Evolutionary conservation across 2,888 invertebrate genomes (phyloP).

Genomic region (Aethes cnicana): DNA sequence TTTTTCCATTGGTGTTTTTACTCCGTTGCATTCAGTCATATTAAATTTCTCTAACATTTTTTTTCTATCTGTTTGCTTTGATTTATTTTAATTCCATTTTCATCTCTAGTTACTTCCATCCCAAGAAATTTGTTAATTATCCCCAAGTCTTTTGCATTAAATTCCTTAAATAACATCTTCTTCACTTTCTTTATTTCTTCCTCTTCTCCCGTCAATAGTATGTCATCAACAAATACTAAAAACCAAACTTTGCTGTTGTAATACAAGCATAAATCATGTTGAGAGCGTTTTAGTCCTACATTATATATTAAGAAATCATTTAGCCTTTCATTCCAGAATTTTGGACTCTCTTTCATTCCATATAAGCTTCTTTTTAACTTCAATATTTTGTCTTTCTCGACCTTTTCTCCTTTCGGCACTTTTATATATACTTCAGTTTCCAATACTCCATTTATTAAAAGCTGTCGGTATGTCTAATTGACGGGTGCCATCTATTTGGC

Average conservation of each 20-base stretch:
- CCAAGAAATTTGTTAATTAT: not conserved
- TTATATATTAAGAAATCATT: not conserved
- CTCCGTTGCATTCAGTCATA: not conserved
- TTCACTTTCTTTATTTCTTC: slow-evolving; percentile 1
- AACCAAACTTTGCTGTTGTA: not conserved
- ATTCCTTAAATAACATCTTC: not conserved
- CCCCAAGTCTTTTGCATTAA: not conserved
- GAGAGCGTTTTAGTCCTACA: not conserved
- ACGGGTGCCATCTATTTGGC: too few species aligned
- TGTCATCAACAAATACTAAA: slow-evolving; percentile 1
- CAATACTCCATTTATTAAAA: not conserved
- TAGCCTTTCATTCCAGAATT: not conserved
- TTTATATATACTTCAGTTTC: slow-evolving; percentile 2
- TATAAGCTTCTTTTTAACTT: too few species aligned
- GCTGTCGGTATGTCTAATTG: too few species aligned
- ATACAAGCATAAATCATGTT: slow-evolving; percentile 1
- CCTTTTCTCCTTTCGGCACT: not conserved
- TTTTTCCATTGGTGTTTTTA: not conserved
- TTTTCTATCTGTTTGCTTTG: not conserved
- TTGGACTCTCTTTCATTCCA: slow-evolving; percentile 1
- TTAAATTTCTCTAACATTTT: not conserved
- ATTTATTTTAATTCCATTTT: not conserved
- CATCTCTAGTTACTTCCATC: not conserved
- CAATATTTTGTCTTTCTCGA: not conserved
- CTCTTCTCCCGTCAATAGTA: not conserved